Base-by-base conservation (phyloP, 2,113 vertebrate species). In the Callorhinus ursinus region DNA sequence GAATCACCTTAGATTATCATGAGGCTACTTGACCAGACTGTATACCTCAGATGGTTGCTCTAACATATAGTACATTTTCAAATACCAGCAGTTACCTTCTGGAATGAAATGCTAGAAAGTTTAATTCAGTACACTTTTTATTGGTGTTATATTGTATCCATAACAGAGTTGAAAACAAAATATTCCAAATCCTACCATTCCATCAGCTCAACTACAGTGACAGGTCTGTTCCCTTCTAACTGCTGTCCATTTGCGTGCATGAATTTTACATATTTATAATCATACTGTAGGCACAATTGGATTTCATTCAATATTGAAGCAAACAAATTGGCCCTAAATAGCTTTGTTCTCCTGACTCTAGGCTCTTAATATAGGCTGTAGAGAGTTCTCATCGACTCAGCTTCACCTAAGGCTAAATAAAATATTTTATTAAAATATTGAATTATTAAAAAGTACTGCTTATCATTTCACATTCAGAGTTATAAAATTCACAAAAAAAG, bases 241-340 rank as follows among this genome's bases (percentile, higher is more conserved):
- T 93, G 7, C 59, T 88, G 61, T 79, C 28, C 28, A 85, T 91
- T 84, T 93, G 11, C 55, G 67, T 77, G 96, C 39, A 97, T 95
- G 71, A 88, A 90, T 96, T 94, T 97, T 94, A 28, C 65, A 72
- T 82, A 88, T 85, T 63, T 63, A 4, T 94, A 94, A 97, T 90
- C 46, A 72, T 42, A 51, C 19, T 24, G 4, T 57, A 83, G 55
- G 14, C 31, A 69, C 51, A 83, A 67, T 15, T 91, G 53, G 33
- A 88, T 95, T 96, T 86, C 46, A 59, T 90, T 94, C 77, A 88
- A 46, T 95, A 55, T 76, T 92, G 55, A 90, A 94, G 49, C 77
- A 95, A 84, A 94, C n/a, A 94, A 49, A 90, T 87, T 86, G n/a
- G 19, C 31, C 46, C 39, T 1, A 59, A 92, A 92, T 31, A 71